Conservation (phyloP, 2,113 vertebrate species). For the Corvus hawaiiensis region DNA sequence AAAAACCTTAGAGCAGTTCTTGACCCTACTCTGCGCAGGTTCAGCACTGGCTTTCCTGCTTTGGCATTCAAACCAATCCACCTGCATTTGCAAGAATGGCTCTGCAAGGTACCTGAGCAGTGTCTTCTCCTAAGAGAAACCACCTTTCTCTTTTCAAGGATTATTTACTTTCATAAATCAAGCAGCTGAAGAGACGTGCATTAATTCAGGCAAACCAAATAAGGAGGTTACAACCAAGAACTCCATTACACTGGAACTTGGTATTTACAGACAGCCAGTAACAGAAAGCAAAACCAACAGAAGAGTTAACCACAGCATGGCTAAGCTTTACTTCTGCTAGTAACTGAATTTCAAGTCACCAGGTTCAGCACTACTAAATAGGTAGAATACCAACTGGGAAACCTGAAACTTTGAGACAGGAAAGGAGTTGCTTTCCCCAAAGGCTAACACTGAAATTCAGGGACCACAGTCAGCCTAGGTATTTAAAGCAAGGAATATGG, state of each 20-base stretch:
- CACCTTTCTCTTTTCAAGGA: not conserved
- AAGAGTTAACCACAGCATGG: not conserved
- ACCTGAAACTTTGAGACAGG: not conserved
- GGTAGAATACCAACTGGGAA: not conserved
- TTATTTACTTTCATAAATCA: not conserved
- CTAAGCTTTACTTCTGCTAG: not conserved
- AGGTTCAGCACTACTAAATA: not conserved
- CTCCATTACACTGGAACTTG: not conserved
- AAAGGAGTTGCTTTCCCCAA: not conserved
- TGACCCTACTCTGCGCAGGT: fast-evolving
- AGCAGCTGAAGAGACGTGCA: not conserved
- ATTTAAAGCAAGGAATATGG: not conserved
- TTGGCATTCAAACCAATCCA: not conserved
- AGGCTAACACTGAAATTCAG: not conserved
- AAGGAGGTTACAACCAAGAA: not conserved
- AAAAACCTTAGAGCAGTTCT: not conserved
- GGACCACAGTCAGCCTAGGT: not conserved
- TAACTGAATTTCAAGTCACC: not conserved
- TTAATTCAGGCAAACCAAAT: not conserved
- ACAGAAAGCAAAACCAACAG: not conserved
- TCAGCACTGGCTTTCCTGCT: not conserved
- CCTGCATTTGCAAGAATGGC: not conserved
- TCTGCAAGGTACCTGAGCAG: not conserved
- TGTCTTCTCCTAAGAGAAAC: not conserved
- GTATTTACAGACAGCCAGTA: not conserved